Conservation (phyloP, 2,888 invertebrate species). For the Caenorhabditis parvicauda region DNA sequence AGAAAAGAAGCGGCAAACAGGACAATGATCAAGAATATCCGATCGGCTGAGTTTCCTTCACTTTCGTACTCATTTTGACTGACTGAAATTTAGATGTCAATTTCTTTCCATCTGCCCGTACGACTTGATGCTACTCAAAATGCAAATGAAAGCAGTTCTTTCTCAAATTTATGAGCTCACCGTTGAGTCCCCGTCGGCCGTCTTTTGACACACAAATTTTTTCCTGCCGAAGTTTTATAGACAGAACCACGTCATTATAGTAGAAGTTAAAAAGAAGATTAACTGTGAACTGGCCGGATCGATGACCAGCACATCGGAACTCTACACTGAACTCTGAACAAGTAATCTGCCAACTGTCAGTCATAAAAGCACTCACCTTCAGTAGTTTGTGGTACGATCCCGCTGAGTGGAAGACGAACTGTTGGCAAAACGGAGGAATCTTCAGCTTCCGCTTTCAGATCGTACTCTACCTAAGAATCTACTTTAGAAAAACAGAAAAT, state of each 20-base stretch:
- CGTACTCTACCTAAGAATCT: constrained; percentile 32
- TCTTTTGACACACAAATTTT: constrained; percentile 40
- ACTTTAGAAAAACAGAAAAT: background rate
- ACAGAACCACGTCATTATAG: constrained; percentile 19
- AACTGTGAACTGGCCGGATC: constrained; percentile 57
- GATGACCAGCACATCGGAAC: constrained; percentile 57
- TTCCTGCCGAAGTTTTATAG: constrained; percentile 39
- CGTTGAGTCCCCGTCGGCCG: constrained; percentile 32
- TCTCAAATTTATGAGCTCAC: constrained; percentile 2
- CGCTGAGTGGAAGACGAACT: constrained; percentile 45
- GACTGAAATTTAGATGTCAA: constrained; percentile 9
- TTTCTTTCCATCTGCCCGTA: background rate
- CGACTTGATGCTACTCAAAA: background rate
- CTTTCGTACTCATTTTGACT: constrained; percentile 15
- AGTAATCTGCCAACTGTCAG: constrained; percentile 5
- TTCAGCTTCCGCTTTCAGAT: constrained; percentile 46
- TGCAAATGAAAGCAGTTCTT: constrained; percentile 3
- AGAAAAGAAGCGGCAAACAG: constrained; percentile 33
- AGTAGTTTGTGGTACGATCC: constrained; percentile 44
- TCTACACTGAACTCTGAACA: constrained; percentile 54
- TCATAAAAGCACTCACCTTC: constrained; percentile 34
- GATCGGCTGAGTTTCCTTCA: constrained; percentile 18
- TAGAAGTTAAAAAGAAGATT: constrained; percentile 41
- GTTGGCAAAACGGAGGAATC: constrained; percentile 60
- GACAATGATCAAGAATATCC: constrained; percentile 30